phyloP scores from a whole-genome alignment of 1,140 invertebrate species.

The Bombus ignitus region DNA sequence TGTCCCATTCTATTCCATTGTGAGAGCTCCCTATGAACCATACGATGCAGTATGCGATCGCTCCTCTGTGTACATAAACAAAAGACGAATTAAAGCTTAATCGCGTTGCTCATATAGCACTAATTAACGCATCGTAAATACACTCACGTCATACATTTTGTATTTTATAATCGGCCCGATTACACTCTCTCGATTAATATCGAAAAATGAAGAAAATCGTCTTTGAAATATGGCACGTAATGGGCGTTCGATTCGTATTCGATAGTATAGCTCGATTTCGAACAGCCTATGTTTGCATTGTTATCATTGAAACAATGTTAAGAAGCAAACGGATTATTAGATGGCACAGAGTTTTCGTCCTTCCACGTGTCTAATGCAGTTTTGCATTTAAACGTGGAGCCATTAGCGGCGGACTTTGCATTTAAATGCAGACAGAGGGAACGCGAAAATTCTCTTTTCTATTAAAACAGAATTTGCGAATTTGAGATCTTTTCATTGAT shows the following conservation, averaged over 20 bases:
- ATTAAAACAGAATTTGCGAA: neutral
- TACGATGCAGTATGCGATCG: neutral
- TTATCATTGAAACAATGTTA: neutral
- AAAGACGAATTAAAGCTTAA: slow-evolving; percentile 26
- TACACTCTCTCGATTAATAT: too few relatives aligned
- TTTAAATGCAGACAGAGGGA: neutral
- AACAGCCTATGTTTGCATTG: neutral
- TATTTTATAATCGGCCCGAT: too few relatives aligned
- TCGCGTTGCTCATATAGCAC: neutral
- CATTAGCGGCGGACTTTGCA: neutral
- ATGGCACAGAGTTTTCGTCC: neutral
- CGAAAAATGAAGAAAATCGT: too few relatives aligned
- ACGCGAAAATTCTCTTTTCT: neutral
- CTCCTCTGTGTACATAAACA: slow-evolving; percentile 15
- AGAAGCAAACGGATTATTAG: neutral
- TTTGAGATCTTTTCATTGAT: neutral
- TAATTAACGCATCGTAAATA: too few relatives aligned
- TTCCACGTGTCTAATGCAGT: neutral
- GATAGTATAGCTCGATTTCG: neutral
- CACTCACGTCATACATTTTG: too few relatives aligned
- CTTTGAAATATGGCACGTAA: too few relatives aligned
- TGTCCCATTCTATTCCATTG: neutral
- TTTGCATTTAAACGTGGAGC: neutral
- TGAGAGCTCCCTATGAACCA: too few relatives aligned
- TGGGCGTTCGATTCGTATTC: too few relatives aligned